Base-by-base conservation (phyloP, 2,113 vertebrate species). In the Lagopus leucura region DNA sequence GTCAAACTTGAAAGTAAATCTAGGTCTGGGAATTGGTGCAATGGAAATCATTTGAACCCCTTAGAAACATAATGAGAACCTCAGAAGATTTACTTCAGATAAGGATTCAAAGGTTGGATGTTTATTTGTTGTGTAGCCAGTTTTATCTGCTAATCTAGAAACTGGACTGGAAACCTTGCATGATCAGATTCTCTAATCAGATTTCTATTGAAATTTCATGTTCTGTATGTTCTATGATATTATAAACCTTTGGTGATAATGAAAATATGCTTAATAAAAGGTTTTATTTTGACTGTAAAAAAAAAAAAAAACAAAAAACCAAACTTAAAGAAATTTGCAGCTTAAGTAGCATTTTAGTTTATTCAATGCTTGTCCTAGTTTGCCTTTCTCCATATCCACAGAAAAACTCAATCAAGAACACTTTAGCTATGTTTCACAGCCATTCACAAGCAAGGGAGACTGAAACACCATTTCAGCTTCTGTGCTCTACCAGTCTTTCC, bases 1-100 rank as follows among this genome's bases (percentile, higher is more conserved):
- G 71, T 27, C 65, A 80, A 75, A 78, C 61, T 58, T 79, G 87
- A 91, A 97, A 97, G 96, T 93, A 92, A 96, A 96, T 85, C 43
- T 38, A 69, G 54, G 45, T 30, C 38, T 65, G 43, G 42, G 71
- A 95, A 91, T 22, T 73, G 60, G 71, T 69, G 25, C 76, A 90
- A 86, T 3, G 48, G 60, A 86, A 90, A 65, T 27, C 21, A 66
- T 75, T 88, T 70, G 45, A 74, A 69, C 10, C 15, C 36, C 34
- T 94, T 58, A 76, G 72, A 91, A 95, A 95, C 77, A 28, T 45
- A 45, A 42, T 65, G 55, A 86, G 47, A 86, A 82, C 27, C 58
- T 91, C 54, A 81, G 80, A 81, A 94, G 27, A 8, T 24, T 91
- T 45, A 32, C 61, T 57, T 88, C 43, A 69, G 63, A 63, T 82